Evolutionary conservation across 2,797 vertebrate genomes (phyloP), one percentile per base, ranked within the genome.

Genomic region (Lemur catta): DNA sequence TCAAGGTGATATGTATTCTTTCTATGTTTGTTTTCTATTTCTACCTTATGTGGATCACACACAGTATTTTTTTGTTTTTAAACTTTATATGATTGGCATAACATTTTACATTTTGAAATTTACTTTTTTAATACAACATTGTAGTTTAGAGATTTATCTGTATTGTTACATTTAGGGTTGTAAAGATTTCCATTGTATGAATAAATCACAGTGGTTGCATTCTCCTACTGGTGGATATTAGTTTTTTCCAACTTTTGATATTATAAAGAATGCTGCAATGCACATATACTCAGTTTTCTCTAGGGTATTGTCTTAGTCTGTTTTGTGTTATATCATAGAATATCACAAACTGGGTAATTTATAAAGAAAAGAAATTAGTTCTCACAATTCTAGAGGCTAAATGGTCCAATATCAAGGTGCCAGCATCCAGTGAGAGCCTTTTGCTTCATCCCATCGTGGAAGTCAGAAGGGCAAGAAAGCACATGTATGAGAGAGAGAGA

Each of bases 21-120:
- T 75, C 30, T 26, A 67, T 89, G 33, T 67, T 82, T 89, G 28
- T 81, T 94, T 89, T 67, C 74, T 94, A 90, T 4, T 88, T 95
- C 46, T 85, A 65, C 13, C 22, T 65, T 82, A 75, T 33, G 7
- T 52, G 11, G 41, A 74, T 78, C 17, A n/a, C n/a, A 87, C 15
- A 80, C 4, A 85, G 12, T 57, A 50, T 43, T 38, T 69, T 81
- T 91, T 74, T 85, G 59, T 59, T 95, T 95, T 93, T 67, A 89
- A 88, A 75, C 17, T 84, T 67, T 82, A 52, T 57, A 30, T 52
- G 78, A 85, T 22, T 84, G 43, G 20, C 15, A 74, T 76, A 84
- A 74, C 75, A n/a, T 30, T 67, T 35, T 55, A 59, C 15, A 41
- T 91, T 91, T 95, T 67, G 46, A 88, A 76, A 72, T 74, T 84